A percentile compares a stretch with the other conserved stretches of the same genome.
Conservation (phyloP, 1,140 invertebrate species). For the Drosophila cardini region DNA sequence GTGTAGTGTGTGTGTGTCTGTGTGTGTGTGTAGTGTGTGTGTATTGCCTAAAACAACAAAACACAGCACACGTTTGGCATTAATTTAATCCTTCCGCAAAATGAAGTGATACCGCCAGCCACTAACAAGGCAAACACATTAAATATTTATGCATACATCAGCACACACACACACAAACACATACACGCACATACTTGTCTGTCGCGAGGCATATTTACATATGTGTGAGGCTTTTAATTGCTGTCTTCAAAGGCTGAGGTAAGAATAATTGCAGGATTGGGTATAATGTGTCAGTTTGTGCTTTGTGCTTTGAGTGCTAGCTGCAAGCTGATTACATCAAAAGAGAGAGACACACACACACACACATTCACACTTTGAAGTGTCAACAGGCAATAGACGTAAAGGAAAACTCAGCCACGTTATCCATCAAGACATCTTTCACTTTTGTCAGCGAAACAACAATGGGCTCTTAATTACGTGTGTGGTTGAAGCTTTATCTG, state of each 20-base stretch:
- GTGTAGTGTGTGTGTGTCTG: conserved; percentile 14
- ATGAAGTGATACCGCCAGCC: conserved; percentile 83
- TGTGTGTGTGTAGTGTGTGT: conserved; percentile 37
- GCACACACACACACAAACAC: conserved; percentile 33
- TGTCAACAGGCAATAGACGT: conserved; percentile 74
- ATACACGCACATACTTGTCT: conserved; percentile 40
- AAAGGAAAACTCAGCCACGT: conserved; percentile 45
- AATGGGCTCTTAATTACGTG: conserved; percentile 84
- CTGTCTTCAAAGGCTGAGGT: conserved; percentile 80
- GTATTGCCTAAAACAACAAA: conserved; percentile 73
- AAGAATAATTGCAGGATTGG: conserved; percentile 84
- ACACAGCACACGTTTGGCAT: conserved; percentile 72
- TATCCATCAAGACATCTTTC: conserved; percentile 84
- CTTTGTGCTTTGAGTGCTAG: conserved; percentile 28
- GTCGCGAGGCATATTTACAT: conserved; percentile 36
- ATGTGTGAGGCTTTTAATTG: conserved; percentile 69
- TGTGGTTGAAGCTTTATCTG: conserved; percentile 47
- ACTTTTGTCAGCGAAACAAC: conserved; percentile 84
- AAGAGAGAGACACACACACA: conserved; percentile 46
- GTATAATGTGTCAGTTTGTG: conserved; percentile 74
- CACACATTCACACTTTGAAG: conserved; percentile 75
- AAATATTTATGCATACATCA: conserved; percentile 77
- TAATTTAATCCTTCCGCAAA: conserved; percentile 84
- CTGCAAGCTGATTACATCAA: conserved; percentile 76
- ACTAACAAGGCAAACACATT: conserved; percentile 84